Evolutionary conservation across 2,113 vertebrate genomes (phyloP), one percentile per base, ranked within the genome.

Genomic region (Hemichromis elongatus): DNA sequence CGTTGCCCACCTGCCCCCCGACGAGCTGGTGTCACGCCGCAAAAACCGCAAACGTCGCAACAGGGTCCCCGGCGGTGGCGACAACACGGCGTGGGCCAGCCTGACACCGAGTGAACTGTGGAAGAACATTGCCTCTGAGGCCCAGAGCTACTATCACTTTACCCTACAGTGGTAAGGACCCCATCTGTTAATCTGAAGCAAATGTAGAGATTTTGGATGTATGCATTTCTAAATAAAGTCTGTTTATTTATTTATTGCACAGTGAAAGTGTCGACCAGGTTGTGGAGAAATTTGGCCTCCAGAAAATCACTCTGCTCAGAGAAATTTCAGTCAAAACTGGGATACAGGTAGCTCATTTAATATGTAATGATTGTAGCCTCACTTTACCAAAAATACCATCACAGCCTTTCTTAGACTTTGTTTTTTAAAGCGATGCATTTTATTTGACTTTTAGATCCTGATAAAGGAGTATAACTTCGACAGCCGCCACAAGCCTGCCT

Each of bases 391-490:
- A 37, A 16, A 16, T 1, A 4, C 14, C 16, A 6, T 11, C 5
- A 1, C 40, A 5, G 6, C 6, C 3, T 40, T 30, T 42, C 18
- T n/a, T 52, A 14, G 8, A 14, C 40, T 28, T 30, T 24, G 4
- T 52, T 52, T 52, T 37, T 61, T 47, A 35, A 24, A 24, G 1
- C 59, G 2, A 21, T 11, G 6, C 35, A 6, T 30, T 56, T 57
- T 3, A 8, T 52, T 68, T 80, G 3, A 16, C 57, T 16, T 86
- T 33, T 59, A 99, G 99, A 97, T 99, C 68, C 95, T 99, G 89
- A 96, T 99, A 90, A 99, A 99, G 80, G 99, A 99, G 81, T 99
- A 99, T 92, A 98, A 98, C 94, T 99, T 99, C 0, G 98, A 99
- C 92, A 99, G 96, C 93, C 97, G 98, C 90, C 99, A 99, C 95